Evolutionary conservation across 2,113 vertebrate genomes (phyloP).

Genomic region (Speoplatyrhinus poulsoni): DNA sequence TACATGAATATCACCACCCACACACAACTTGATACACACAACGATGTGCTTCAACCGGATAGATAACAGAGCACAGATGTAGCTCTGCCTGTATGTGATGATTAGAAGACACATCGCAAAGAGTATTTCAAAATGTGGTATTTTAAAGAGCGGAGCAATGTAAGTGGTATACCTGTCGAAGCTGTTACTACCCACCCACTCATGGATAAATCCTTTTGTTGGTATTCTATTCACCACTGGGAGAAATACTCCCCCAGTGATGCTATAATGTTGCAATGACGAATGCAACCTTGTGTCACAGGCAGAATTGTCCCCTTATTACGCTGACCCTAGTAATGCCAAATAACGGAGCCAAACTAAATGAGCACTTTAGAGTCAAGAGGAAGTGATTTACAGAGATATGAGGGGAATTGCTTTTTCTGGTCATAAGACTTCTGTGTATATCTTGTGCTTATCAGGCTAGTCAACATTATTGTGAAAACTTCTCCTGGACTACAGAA

Average conservation of each 20-base stretch:
- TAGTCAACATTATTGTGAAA: conserved; percentile 5
- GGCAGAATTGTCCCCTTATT: conserved; percentile 40
- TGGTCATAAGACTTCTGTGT: conserved; percentile 18
- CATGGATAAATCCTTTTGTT: background rate
- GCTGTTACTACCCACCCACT: background rate
- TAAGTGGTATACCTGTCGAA: background rate
- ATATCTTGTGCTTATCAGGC: conserved; percentile 24
- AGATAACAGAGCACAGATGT: background rate
- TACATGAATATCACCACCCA: conserved; percentile 39
- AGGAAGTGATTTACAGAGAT: conserved; percentile 61
- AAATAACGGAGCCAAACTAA: conserved; percentile 51
- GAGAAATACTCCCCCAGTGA: conserved; percentile 18
- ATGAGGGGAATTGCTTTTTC: conserved; percentile 41
- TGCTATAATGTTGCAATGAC: conserved; percentile 11
- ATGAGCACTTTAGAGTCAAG: conserved; percentile 40
- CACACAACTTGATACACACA: conserved; percentile 37
- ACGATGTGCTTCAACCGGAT: background rate
- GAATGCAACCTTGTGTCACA: conserved; percentile 42
- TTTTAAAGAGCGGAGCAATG: background rate
- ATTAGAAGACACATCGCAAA: too few species aligned
- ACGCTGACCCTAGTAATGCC: conserved; percentile 41
- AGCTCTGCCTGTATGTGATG: background rate
- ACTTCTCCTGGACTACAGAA: background rate
- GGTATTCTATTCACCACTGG: conserved; percentile 5
- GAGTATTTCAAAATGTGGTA: background rate